These are phyloP conservation scores for Encarsia formosa DNA, from an alignment of 2,888 invertebrate species.

Conservation along the genomic window DNA sequence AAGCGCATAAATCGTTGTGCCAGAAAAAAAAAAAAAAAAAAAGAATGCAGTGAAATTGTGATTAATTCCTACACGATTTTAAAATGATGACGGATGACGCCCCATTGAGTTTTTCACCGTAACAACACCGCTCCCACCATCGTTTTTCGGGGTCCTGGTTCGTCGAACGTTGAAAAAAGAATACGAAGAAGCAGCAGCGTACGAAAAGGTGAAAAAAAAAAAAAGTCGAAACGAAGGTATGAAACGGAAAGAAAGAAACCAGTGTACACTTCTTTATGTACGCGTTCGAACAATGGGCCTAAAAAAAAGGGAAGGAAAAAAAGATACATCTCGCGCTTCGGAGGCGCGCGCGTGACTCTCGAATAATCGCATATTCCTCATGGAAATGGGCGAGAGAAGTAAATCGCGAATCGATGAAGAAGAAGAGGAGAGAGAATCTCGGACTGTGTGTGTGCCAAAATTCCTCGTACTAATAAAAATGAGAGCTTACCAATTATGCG, in stretches of 20 bases:
- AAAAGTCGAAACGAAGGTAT: slow-evolving; percentile 1
- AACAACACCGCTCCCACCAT: slow-evolving; percentile 13
- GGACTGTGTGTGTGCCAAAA: no score
- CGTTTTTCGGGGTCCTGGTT: slow-evolving; percentile 13
- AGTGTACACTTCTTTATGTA: slow-evolving; percentile 24
- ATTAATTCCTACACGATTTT: slow-evolving; percentile 22
- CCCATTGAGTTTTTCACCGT: slow-evolving; percentile 21
- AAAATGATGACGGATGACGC: slow-evolving; percentile 24
- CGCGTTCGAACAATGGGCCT: slow-evolving; percentile 26
- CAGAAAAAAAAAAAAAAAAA: no score
- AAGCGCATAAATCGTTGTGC: no score
- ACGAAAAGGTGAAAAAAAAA: neutral
- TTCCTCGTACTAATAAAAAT: no score
- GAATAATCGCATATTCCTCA: slow-evolving; percentile 21
- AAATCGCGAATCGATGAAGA: neutral
- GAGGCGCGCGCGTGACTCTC: slow-evolving; percentile 21
- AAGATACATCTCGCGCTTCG: slow-evolving; percentile 23
- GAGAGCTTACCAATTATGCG: neutral
- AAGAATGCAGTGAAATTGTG: slow-evolving; percentile 14
- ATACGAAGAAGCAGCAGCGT: neutral
- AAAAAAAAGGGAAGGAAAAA: no score
- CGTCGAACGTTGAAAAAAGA: slow-evolving; percentile 2
- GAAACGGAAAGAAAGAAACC: slow-evolving; percentile 21
- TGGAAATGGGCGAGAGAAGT: slow-evolving; percentile 16
- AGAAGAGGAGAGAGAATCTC: neutral